phyloP scores from a whole-genome alignment of 2,888 invertebrate species.

The Oasisia sp. region DNA sequence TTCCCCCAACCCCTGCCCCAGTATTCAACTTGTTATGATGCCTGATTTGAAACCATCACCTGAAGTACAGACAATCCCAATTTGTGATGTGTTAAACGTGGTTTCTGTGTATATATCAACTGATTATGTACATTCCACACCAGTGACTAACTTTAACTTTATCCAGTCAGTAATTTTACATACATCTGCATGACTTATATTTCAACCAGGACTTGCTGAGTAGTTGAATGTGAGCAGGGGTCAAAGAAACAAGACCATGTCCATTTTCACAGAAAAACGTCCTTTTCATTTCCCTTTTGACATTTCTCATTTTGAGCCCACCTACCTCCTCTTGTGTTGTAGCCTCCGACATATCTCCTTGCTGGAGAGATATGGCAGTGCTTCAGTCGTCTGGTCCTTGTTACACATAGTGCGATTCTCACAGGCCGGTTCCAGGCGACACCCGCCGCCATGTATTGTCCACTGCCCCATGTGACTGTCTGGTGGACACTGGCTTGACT shows the following conservation, averaged over 20 bases:
- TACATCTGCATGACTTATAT: too few relatives aligned
- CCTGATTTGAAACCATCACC: too few relatives aligned
- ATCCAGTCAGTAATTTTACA: too few relatives aligned
- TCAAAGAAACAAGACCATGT: background rate
- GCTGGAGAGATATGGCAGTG: background rate
- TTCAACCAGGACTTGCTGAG: too few relatives aligned
- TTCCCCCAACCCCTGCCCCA: too few relatives aligned
- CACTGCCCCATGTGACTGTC: slow-evolving; percentile 12
- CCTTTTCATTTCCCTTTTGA: background rate
- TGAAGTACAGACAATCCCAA: too few relatives aligned
- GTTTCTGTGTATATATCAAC: too few relatives aligned
- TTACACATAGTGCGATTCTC: background rate
- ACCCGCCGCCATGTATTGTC: background rate
- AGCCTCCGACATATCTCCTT: background rate
- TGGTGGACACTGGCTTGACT: background rate
- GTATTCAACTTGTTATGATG: too few relatives aligned
- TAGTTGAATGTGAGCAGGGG: too few relatives aligned
- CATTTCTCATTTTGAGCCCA: background rate
- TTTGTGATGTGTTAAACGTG: too few relatives aligned
- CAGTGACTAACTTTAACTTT: too few relatives aligned
- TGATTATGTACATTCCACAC: too few relatives aligned
- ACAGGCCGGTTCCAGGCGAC: background rate
- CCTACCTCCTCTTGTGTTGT: background rate
- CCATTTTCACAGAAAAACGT: background rate
- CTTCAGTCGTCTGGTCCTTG: background rate